Evolutionary conservation across 2,113 vertebrate species (phyloP).

Genomic region (Datnioides undecimradiatus): DNA sequence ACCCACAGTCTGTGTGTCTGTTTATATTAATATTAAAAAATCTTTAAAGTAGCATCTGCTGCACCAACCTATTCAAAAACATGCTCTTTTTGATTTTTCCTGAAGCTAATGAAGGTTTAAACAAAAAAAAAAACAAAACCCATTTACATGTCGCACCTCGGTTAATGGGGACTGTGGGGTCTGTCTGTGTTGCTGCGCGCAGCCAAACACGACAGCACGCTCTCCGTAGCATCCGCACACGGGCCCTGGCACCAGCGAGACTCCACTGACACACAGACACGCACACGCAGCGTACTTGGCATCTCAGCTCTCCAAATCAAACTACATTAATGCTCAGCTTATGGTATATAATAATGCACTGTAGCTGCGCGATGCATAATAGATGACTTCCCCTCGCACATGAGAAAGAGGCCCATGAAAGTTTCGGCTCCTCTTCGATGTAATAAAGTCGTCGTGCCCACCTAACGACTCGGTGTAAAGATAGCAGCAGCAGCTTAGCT

Average conservation of each 20-base stretch:
- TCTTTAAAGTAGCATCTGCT: too few relatives aligned
- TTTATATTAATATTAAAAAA: slow-evolving; percentile 24
- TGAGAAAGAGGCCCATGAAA: slow-evolving; percentile 2
- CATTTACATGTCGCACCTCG: slow-evolving; percentile 5
- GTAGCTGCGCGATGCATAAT: slow-evolving; percentile 18
- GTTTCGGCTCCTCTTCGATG: not conserved
- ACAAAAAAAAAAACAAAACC: not conserved
- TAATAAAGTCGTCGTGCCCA: slow-evolving; percentile 33
- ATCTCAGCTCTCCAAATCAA: not conserved
- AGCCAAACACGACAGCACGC: not conserved
- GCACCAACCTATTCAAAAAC: too few relatives aligned
- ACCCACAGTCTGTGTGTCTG: too few relatives aligned
- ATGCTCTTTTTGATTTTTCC: not conserved
- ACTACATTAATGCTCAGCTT: not conserved
- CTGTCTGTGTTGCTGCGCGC: not conserved
- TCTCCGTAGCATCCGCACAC: not conserved
- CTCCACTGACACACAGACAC: slow-evolving; percentile 14
- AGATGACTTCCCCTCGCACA: slow-evolving; percentile 7
- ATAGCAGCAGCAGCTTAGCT: slow-evolving; percentile 16
- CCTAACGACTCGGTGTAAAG: slow-evolving; percentile 14
- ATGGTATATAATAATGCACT: not conserved
- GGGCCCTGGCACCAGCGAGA: not conserved
- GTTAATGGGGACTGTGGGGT: slow-evolving; percentile 4
- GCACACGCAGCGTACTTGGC: not conserved
- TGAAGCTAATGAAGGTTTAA: not conserved